phyloP scores from a whole-genome alignment of 2,113 vertebrate genomes.

The Synchiropus splendidus region DNA sequence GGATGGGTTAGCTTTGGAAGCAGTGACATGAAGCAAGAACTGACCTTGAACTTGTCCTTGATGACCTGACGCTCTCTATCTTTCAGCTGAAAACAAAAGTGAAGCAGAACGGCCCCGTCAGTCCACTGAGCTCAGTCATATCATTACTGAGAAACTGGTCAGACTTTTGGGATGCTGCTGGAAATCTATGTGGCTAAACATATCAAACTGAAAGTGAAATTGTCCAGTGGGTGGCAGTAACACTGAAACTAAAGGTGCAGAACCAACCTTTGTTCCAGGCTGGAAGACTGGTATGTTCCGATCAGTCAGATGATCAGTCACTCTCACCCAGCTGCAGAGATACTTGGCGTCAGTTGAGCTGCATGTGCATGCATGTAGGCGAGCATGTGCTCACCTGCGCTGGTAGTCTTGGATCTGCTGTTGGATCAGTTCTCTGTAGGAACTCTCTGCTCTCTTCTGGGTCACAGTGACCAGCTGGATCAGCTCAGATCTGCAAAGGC shows the following conservation, averaged over 20 bases:
- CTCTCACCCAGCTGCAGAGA: conserved; percentile 77
- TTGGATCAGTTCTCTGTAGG: conserved; percentile 85
- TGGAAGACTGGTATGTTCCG: conserved; percentile 81
- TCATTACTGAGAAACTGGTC: too few relatives aligned
- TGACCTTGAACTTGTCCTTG: conserved; percentile 97
- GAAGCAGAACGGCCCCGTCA: not conserved
- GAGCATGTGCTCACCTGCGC: conserved; percentile 70
- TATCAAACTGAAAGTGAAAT: not conserved
- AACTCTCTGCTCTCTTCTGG: conserved; percentile 80
- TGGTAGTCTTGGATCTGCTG: conserved; percentile 90
- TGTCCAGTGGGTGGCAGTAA: not conserved
- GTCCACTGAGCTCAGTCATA: too few relatives aligned
- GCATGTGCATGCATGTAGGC: not conserved
- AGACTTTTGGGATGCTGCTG: too few relatives aligned
- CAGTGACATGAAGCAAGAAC: too few relatives aligned
- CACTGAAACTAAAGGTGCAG: not conserved
- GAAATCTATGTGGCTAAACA: not conserved
- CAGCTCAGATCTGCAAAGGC: conserved; percentile 80
- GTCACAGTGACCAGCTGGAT: conserved; percentile 95
- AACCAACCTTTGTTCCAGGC: conserved; percentile 81
- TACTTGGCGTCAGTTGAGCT: not conserved
- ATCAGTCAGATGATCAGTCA: conserved; percentile 80
- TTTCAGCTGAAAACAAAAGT: conserved; percentile 73
- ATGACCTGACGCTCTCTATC: conserved; percentile 97
- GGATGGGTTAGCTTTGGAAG: too few relatives aligned